Conservation (phyloP, 2,888 invertebrate genomes). For the Andricus curvator region DNA sequence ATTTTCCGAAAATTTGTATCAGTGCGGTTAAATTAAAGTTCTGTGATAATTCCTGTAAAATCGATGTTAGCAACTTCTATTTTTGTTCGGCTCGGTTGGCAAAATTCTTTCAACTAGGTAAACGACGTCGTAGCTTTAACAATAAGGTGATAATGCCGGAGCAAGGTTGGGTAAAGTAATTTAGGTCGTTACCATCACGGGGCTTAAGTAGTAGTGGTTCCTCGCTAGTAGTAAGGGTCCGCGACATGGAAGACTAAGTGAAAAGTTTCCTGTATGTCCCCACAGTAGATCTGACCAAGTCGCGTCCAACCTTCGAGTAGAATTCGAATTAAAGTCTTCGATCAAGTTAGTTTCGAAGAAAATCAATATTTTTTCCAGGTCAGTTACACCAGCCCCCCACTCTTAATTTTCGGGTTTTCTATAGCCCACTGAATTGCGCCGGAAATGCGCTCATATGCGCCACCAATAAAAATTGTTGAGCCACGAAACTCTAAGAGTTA, state of each 20-base stretch:
- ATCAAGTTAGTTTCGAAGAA: background rate
- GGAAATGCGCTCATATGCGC: too few species aligned
- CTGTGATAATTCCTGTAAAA: background rate
- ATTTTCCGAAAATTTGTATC: too few species aligned
- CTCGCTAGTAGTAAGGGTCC: slow-evolving; percentile 36
- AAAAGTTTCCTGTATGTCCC: slow-evolving; percentile 57
- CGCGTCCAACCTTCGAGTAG: too few species aligned
- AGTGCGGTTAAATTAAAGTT: background rate
- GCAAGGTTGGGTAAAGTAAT: slow-evolving; percentile 31
- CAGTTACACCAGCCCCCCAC: too few species aligned
- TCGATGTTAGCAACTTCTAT: background rate
- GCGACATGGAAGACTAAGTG: slow-evolving; percentile 53
- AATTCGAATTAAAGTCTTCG: background rate
- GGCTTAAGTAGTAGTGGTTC: slow-evolving; percentile 40
- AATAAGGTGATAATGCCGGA: slow-evolving; percentile 27
- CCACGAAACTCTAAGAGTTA: too few species aligned
- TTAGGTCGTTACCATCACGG: slow-evolving; percentile 36
- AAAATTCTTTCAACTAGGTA: slow-evolving; percentile 24
- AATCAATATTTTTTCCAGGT: background rate
- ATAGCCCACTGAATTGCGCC: too few species aligned
- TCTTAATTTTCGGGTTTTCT: too few species aligned
- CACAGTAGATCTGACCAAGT: slow-evolving; percentile 34
- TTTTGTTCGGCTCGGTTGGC: background rate
- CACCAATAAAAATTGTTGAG: too few species aligned
- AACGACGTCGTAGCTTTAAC: slow-evolving; percentile 26